Evolutionary conservation across 2,797 vertebrate genomes (phyloP), one percentile per base, ranked within the genome.

Genomic region (Argyrosomus regius): DNA sequence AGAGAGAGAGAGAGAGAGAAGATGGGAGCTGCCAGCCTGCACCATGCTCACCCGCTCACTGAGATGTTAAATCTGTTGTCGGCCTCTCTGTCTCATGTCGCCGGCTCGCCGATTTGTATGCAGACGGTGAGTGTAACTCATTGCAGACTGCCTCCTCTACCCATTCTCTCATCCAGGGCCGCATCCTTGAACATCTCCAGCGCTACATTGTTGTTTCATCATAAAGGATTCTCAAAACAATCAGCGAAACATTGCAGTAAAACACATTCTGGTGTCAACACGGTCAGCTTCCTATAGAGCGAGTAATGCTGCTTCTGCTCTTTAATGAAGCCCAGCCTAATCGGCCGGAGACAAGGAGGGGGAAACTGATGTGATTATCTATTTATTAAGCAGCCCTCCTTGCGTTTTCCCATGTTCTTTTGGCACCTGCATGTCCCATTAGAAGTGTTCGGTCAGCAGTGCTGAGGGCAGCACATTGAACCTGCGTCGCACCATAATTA

Each of bases 361-460:
- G 41, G 68, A 46, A 72, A 77, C 45, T 58, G 77, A 82, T 79
- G 87, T 71, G 87, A 89, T 91, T 82, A 88, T 83, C 80, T 90
- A 86, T 91, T 91, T 90, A 83, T 89, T 80, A 92, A 78, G 81
- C 81, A 66, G 74, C 62, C 63, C 69, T 80, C 78, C 82, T 78
- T 4, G 53, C 22, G 35, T 80, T 89, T 80, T 72, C 78, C 75
- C 71, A 82, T 82, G 86, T 85, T 89, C 80, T 78, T 39, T 64
- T 85, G 76, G 82, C 87, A 88, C 87, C 89, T 83, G 75, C 72
- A 9, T 49, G 80, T 92, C 90, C 92, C 88, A 87, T 93, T 92
- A 94, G 87, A 87, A 89, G 80, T 77, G 88, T 90, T 65, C 56
- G 90, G 91, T 95, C 93, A 94, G 93, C 90, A 93, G 89, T 93